These are phyloP conservation scores for Congeria kusceri DNA, from an alignment of 2,888 invertebrate species.

Conservation along the genomic window DNA sequence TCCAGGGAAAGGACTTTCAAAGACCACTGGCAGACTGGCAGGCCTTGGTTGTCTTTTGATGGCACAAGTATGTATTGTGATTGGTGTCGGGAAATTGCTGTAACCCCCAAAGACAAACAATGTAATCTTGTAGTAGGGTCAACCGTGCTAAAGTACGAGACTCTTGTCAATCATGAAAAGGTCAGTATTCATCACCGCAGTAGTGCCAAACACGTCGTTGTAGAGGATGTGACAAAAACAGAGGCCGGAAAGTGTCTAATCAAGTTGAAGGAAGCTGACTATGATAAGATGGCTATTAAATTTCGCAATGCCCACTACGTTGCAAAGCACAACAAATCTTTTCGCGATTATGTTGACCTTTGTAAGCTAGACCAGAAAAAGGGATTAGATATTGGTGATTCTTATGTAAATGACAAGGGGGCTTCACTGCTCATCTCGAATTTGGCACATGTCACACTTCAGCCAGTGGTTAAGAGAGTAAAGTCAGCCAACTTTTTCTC, in stretches of 20 bases:
- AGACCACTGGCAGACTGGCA: too few species aligned
- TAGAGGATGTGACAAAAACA: too few species aligned
- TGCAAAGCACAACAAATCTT: slow-evolving; percentile 4
- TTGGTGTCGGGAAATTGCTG: too few species aligned
- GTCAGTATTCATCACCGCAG: too few species aligned
- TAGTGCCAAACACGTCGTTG: too few species aligned
- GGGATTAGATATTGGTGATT: slow-evolving; percentile 23
- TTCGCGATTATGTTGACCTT: not conserved
- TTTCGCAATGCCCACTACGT: slow-evolving; percentile 6
- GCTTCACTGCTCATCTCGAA: slow-evolving; percentile 15
- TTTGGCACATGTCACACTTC: slow-evolving; percentile 15
- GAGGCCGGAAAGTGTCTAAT: not conserved
- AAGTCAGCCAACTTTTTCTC: slow-evolving; percentile 15
- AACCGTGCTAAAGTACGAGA: too few species aligned
- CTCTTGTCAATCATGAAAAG: too few species aligned
- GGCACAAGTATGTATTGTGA: too few species aligned
- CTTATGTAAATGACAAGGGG: slow-evolving; percentile 22
- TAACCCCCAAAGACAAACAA: too few species aligned
- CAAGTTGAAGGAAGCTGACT: not conserved
- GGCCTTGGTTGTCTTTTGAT: too few species aligned
- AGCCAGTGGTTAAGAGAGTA: slow-evolving; percentile 14
- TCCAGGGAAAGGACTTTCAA: too few species aligned
- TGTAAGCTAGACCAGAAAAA: slow-evolving; percentile 11
- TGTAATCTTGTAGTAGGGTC: too few species aligned
- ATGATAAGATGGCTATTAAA: not conserved